Base-by-base conservation (phyloP, 2,888 invertebrate species). In the Drosophila nr. perissopoda region DNA sequence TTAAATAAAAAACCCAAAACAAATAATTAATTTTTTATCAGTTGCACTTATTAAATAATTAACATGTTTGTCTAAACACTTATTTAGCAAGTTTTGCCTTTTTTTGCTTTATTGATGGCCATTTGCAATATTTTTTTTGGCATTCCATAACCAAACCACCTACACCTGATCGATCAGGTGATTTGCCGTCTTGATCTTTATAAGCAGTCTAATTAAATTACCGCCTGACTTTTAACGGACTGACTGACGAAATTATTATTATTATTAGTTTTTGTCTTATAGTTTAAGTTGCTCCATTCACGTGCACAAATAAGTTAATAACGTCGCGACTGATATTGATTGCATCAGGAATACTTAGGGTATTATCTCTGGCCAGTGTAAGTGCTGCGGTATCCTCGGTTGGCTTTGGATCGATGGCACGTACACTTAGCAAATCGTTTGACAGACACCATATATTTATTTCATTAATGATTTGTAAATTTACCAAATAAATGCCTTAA, bases 101-200 rank as follows among this genome's bases (percentile, higher is more conserved):
- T 27, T 27, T 45, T 13, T 36, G 21, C 21, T 69, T 75, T 74
- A 59, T 63, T 63, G 73, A 73, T 67, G 67, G 53, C 36, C 48
- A 59, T 52, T 34, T 45, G 21, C 58, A n/a, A 36, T 68, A 57
- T 76, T 4, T 45, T 45, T 45, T 45, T 45, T 4, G 7, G 16
- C 25, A 45, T 45, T 25, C 45, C 25, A 45, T 25, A 45, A 16
- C 2, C 45, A 2, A 45, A 25, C 74, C 40, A 31, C 57, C 72
- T 87, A 77, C 85, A 77, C 85, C 72, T 60, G 82, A 80, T 84
- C 83, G 77, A 89, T 87, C 89, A 87, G 76, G 75, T 87, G 89
- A 82, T 73, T 76, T 80, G 70, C 49, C 65, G 67, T n/a, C 71
- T 65, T 69, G 65, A 72, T 66, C 64, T 83, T 87, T 89, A 85